Conservation (phyloP, 2,113 vertebrate genomes). For the Neogobius melanostomus region DNA sequence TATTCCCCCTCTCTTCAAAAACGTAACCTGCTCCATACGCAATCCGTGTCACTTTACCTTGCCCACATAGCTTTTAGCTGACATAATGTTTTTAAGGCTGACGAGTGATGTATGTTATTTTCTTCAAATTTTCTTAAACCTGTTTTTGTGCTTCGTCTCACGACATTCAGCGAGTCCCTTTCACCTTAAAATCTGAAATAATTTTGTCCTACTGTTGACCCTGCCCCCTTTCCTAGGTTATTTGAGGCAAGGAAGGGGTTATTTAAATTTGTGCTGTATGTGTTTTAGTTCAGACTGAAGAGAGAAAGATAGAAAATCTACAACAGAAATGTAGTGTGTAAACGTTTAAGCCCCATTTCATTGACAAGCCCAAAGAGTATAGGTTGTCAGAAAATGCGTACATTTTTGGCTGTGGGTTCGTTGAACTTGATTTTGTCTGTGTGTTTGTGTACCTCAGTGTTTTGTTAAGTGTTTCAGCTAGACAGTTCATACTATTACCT, state of each 20-base stretch:
- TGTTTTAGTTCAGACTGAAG: too few relatives aligned
- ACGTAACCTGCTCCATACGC: background rate
- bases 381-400: too few relatives aligned
- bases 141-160: too few relatives aligned
- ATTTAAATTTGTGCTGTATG: background rate
- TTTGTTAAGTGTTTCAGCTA: background rate
- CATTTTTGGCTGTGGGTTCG: background rate
- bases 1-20: background rate
- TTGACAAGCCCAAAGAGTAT: too few relatives aligned
- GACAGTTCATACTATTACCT: background rate
- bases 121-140: background rate
- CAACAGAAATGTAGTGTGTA: too few relatives aligned
- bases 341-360: too few relatives aligned
- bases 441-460: background rate
- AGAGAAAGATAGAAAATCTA: too few relatives aligned
- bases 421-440: background rate
- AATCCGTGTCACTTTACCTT: conserved; percentile 14
- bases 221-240: background rate
- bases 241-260: background rate
- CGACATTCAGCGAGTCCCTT: too few relatives aligned
- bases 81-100: conserved; percentile 4
- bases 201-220: background rate
- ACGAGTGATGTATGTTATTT: background rate
- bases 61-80: conserved; percentile 12
- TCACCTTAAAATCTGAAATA: background rate